These are phyloP conservation scores for Thalassarche chlororhynchos DNA, from an alignment of 2,113 vertebrate genomes.

Conservation along the genomic window DNA sequence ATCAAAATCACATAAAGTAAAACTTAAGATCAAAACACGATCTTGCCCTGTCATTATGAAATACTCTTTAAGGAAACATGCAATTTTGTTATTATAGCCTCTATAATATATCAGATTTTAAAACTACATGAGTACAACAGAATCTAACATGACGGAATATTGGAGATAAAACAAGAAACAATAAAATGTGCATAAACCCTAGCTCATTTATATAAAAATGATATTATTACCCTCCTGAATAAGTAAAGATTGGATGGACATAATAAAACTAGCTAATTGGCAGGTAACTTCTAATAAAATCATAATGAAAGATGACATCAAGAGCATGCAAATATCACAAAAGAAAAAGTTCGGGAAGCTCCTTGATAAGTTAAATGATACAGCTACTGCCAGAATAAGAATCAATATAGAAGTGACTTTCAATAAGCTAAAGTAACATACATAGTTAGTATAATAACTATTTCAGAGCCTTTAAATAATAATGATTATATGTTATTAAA, in stretches of 20 bases:
- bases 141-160: background rate
- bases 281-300: background rate
- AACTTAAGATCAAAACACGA: background rate
- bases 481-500: background rate
- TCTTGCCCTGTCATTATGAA: background rate
- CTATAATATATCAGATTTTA: background rate
- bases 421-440: background rate
- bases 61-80: background rate
- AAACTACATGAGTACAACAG: background rate
- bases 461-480: background rate
- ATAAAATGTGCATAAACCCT: background rate
- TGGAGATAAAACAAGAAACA: background rate
- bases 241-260: background rate
- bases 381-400: background rate
- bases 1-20: background rate
- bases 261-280: background rate
- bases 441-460: background rate
- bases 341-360: background rate
- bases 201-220: background rate
- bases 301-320: background rate
- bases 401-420: background rate
- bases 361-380: background rate
- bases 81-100: background rate
- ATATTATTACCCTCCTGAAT: background rate
- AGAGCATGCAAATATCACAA: background rate